Percentiles rank a stretch among this genome's conserved stretches.
Conservation (phyloP, 2,797 vertebrate genomes). For the Heliangelus exortis region DNA sequence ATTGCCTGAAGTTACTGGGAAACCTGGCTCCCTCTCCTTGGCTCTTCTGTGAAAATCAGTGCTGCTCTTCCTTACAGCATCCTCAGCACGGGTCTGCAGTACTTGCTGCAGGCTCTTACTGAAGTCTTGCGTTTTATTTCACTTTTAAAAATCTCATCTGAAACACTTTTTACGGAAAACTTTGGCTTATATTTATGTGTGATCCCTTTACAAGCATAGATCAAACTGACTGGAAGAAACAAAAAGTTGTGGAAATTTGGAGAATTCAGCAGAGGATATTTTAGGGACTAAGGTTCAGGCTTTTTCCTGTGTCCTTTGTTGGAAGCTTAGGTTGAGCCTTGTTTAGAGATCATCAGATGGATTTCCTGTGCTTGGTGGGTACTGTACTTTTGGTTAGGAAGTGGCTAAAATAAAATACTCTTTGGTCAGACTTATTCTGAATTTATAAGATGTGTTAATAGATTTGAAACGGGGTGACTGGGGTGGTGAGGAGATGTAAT, state of each 20-base stretch:
- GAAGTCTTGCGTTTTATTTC: background rate
- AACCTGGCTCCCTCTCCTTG: rapidly evolving
- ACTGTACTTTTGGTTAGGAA: background rate
- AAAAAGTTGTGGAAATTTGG: background rate
- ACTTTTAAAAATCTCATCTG: background rate
- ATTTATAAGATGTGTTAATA: background rate
- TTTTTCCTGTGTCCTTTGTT: background rate
- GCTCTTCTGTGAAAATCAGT: background rate
- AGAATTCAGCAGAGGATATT: background rate
- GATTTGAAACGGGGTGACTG: background rate
- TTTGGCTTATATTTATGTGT: background rate
- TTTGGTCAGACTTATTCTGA: background rate
- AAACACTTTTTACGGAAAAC: background rate
- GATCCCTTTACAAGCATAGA: background rate
- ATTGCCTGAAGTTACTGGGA: background rate
- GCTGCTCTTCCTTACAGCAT: background rate
- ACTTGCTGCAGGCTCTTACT: background rate
- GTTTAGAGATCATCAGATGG: background rate
- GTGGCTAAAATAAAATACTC: background rate
- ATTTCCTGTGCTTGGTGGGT: background rate
- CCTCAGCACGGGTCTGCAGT: background rate
- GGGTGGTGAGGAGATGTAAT: background rate
- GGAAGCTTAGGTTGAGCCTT: background rate
- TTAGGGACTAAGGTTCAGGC: background rate
- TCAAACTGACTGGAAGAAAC: background rate